phyloP scores from a whole-genome alignment of 2,113 vertebrate species.

The Gymnogyps californianus region DNA sequence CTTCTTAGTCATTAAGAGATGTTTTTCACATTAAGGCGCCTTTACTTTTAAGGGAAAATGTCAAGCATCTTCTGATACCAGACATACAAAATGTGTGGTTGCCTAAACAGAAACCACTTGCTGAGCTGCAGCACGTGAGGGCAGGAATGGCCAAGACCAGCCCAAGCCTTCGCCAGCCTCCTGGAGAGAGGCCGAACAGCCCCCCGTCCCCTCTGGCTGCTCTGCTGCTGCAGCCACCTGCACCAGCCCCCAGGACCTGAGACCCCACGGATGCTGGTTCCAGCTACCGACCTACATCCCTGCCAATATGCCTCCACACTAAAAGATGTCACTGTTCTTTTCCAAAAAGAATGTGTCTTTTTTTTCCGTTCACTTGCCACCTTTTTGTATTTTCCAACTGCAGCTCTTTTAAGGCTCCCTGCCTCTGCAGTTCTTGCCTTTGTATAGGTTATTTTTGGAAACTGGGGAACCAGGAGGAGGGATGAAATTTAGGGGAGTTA shows the following conservation, averaged over 20 bases:
- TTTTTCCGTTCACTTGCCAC: background rate
- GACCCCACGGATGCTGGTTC: background rate
- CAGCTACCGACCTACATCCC: background rate
- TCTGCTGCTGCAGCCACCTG: background rate
- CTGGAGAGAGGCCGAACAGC: background rate
- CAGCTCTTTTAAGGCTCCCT: constrained; percentile 2
- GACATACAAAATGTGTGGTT: background rate
- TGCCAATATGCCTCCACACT: background rate
- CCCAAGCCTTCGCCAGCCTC: background rate
- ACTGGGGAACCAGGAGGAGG: constrained; percentile 17
- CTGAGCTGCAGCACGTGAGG: background rate
- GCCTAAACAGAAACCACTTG: background rate
- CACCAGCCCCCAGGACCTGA: background rate
- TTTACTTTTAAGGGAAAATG: constrained; percentile 33
- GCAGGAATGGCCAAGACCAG: background rate
- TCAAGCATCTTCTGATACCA: background rate
- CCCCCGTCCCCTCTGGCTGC: background rate
- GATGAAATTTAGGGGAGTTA: constrained; percentile 14
- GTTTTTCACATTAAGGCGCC: background rate
- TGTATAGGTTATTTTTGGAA: constrained; percentile 47
- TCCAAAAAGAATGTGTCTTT: background rate
- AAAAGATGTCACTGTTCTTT: constrained; percentile 11
- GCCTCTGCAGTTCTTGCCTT: constrained; percentile 10
- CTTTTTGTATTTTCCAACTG: constrained; percentile 20
- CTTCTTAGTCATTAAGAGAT: constrained; percentile 30